Percentiles rank a stretch among this genome's conserved stretches.
phyloP scores from a whole-genome alignment of 2,888 invertebrate genomes.

The Crossocerus cetratus region DNA sequence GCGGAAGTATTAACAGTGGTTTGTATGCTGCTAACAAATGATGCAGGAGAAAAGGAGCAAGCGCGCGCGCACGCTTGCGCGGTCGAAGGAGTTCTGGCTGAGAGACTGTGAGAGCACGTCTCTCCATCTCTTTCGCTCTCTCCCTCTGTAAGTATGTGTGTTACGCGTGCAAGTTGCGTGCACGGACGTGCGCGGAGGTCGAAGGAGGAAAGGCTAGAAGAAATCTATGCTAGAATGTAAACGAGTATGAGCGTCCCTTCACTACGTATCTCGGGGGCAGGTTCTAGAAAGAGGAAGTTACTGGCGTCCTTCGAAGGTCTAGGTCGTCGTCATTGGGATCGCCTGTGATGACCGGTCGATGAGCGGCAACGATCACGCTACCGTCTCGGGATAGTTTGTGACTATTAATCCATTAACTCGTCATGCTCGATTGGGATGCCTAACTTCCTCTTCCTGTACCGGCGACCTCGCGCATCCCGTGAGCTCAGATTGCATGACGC shows the following conservation, averaged over 20 bases:
- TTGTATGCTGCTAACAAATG: neutral
- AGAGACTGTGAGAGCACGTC: neutral
- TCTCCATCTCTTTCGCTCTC: too few species aligned
- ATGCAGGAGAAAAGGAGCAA: neutral
- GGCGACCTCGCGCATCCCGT: neutral
- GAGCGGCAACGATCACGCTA: slow-evolving; percentile 14
- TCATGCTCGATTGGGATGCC: slow-evolving; percentile 59
- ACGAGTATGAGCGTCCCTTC: slow-evolving; percentile 15
- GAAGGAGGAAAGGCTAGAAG: slow-evolving; percentile 18
- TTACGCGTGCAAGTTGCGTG: neutral
- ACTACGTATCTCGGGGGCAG: neutral
- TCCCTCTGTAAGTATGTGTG: neutral
- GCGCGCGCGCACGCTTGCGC: neutral
- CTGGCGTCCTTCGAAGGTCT: slow-evolving; percentile 60
- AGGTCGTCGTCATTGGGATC: slow-evolving; percentile 55
- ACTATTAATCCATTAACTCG: slow-evolving; percentile 68
- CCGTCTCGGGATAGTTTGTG: slow-evolving; percentile 40
- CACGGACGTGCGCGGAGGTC: neutral
- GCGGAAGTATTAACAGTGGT: neutral
- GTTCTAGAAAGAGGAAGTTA: slow-evolving; percentile 47
- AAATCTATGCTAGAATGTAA: slow-evolving; percentile 42
- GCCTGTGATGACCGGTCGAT: slow-evolving; percentile 18
- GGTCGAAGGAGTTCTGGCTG: too few species aligned
- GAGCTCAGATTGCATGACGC: slow-evolving; percentile 63
- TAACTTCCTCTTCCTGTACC: slow-evolving; percentile 48